Evolutionary conservation across 2,797 vertebrate species (phyloP).

Genomic region (Clarias fuscus): DNA sequence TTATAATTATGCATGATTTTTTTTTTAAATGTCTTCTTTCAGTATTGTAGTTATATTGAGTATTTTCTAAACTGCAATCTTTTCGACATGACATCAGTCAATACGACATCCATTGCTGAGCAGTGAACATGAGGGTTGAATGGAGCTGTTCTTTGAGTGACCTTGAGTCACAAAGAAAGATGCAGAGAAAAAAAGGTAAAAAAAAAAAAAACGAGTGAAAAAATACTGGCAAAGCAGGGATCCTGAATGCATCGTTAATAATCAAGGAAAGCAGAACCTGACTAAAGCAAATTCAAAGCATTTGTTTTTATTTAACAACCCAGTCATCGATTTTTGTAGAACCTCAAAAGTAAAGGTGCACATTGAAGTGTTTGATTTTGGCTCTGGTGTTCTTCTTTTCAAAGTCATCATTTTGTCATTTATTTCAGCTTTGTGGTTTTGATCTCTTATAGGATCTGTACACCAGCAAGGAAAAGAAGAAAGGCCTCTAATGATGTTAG

Average conservation of each 20-base stretch:
- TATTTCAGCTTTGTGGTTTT: slow-evolving; percentile 41
- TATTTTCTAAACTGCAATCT: neutral
- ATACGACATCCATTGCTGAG: neutral
- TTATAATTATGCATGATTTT: neutral
- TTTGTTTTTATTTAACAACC: slow-evolving; percentile 65
- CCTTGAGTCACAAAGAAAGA: slow-evolving; percentile 42
- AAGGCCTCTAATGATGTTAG: slow-evolving; percentile 60
- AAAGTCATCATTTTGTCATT: slow-evolving; percentile 47
- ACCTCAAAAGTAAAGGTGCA: slow-evolving; percentile 52
- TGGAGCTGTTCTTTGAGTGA: slow-evolving; percentile 26
- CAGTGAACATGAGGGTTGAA: slow-evolving; percentile 20
- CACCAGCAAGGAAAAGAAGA: neutral
- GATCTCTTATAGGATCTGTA: neutral
- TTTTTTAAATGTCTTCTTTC: neutral
- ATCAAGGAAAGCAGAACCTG: slow-evolving; percentile 33
- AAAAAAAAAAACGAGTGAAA: slow-evolving; percentile 25
- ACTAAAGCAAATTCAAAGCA: slow-evolving; percentile 55
- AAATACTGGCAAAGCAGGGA: slow-evolving; percentile 9
- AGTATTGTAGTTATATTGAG: neutral
- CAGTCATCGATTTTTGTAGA: slow-evolving; percentile 59
- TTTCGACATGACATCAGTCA: neutral
- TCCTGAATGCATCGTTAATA: slow-evolving; percentile 38
- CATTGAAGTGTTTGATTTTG: slow-evolving; percentile 61
- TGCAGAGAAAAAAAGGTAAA: neutral
- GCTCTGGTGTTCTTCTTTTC: slow-evolving; percentile 18